Evolutionary conservation across 2,113 vertebrate species (phyloP), one percentile per base, ranked within the genome.

Genomic region (Deroptyus accipitrinus): DNA sequence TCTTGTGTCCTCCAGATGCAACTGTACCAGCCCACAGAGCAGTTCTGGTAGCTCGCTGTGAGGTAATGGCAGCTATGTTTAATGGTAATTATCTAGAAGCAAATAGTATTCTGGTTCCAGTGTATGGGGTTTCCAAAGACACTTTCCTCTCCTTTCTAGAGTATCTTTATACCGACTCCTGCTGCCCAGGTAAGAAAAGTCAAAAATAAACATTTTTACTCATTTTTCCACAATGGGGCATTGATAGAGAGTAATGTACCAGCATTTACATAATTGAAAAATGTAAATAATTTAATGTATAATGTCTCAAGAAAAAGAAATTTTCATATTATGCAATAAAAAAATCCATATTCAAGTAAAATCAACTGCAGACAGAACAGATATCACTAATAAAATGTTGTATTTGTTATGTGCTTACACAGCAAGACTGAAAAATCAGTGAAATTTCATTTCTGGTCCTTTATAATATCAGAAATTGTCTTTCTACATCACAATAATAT

Each of bases 21-120:
- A 98, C 98, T 6, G 97, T 99, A 70, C 99, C 99, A 41, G 99
- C 99, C 54, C 99, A 99, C 97, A 98, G 98, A 86, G 99, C 99
- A 14, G 98, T 99, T 89, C 97, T 99, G 91, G 98, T 99, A 77
- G 99, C 99, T 15, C 99, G 99, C 67, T 99, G 99, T 85, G 98
- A 99, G 54, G 99, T 99, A 82, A 99, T 99, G 99, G 99, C 99
- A 8, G 99, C 99, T 94, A 99, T 99, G 99, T 99, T 99, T 95
- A 99, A 99, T 35, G 99, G 99, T 24, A 99, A 99, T 92, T 99
- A 99, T 37, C 98, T 99, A 33, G 99, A 99, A 98, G 98, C 99
- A 31, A 98, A 98, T 49, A 99, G 98, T 49, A 72, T 99, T 83
- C 98, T 99, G 95, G 98, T 99, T 96, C 99, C 99, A 49, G 99